Evolutionary conservation across 2,113 vertebrate genomes (phyloP).

Genomic region (Benitochromis conjunctus): DNA sequence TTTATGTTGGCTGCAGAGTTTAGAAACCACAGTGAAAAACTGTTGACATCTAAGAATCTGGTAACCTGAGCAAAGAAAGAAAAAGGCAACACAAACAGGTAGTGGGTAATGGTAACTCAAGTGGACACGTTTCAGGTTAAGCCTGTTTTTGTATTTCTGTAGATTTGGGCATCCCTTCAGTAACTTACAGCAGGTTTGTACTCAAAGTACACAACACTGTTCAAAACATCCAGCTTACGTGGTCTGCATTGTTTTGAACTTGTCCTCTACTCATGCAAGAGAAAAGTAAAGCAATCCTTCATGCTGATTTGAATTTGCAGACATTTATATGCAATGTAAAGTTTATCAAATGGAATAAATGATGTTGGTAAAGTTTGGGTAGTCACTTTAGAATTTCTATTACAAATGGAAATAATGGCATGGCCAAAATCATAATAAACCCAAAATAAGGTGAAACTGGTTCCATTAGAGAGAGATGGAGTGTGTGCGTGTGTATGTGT

Average conservation of each 20-base stretch:
- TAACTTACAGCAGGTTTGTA: not conserved
- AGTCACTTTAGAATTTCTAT: not conserved
- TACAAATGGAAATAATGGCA: not conserved
- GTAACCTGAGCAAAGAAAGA: not conserved
- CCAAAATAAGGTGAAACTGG: not conserved
- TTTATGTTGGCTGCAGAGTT: conserved; percentile 40
- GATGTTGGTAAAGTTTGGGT: not conserved
- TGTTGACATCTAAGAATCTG: not conserved
- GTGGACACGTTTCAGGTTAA: not conserved
- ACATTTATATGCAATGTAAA: not conserved
- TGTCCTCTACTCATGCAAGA: not conserved
- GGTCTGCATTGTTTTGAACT: not conserved
- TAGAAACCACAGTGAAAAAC: conserved; percentile 17
- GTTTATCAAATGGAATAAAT: not conserved
- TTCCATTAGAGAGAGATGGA: not conserved
- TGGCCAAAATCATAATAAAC: not conserved
- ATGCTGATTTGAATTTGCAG: not conserved
- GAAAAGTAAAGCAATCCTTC: not conserved
- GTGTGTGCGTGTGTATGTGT: not conserved
- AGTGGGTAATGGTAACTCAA: not conserved
- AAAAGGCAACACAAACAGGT: not conserved
- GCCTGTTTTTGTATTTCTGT: not conserved
- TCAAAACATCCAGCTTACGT: not conserved
- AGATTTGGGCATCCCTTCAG: not conserved
- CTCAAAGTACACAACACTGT: not conserved